phyloP scores from a whole-genome alignment of 2,888 invertebrate species.

The Xestia c-nigrum region DNA sequence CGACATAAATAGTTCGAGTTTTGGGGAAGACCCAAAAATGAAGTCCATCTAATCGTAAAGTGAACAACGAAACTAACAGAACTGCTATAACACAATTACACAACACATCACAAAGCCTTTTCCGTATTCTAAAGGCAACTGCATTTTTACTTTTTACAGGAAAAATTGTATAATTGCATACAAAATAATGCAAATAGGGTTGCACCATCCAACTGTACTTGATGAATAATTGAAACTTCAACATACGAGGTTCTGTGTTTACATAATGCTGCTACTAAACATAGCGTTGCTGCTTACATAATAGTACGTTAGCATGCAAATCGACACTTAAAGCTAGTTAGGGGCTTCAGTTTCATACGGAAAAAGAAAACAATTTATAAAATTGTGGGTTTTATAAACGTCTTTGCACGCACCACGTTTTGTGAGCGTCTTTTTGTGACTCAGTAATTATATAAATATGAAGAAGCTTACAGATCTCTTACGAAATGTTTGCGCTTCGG shows the following conservation, averaged over 20 bases:
- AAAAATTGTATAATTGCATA: constrained; percentile 52
- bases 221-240: constrained; percentile 63
- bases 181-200: constrained; percentile 57
- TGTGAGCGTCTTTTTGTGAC: neutral
- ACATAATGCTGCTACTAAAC: constrained; percentile 50
- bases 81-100: neutral
- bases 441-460: neutral
- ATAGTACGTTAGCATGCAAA: constrained; percentile 55
- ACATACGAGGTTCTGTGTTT: constrained; percentile 51
- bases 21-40: neutral
- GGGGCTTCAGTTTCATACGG: neutral
- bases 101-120: neutral
- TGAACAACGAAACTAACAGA: neutral
- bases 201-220: constrained; percentile 38
- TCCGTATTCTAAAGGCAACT: constrained; percentile 12
- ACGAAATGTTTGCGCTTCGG: neutral
- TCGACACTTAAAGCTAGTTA: constrained; percentile 35
- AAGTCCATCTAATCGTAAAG: neutral
- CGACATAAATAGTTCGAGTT: too few relatives aligned
- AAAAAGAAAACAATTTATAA: neutral
- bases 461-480: neutral
- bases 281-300: constrained; percentile 22
- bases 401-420: neutral
- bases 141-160: constrained; percentile 24
- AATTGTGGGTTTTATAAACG: neutral